phyloP scores from a whole-genome alignment of 1,140 invertebrate genomes.

The Monochamus saltuarius region DNA sequence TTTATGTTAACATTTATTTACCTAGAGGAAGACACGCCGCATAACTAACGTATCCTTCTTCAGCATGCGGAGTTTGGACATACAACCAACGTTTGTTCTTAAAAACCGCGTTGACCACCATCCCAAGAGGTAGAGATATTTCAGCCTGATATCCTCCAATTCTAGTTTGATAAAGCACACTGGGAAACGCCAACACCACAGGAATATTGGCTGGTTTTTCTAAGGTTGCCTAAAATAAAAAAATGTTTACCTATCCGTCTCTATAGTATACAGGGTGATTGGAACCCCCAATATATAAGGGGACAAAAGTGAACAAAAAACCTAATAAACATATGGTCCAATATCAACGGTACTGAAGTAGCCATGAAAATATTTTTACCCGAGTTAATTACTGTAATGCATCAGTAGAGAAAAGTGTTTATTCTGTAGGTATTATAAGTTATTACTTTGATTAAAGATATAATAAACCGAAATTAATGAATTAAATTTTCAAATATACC shows the following conservation, averaged over 20 bases:
- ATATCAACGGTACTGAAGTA: no score
- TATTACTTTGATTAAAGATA: no score
- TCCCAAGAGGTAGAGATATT: constrained; percentile 71
- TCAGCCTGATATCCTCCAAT: constrained; percentile 68
- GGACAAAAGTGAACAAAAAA: no score
- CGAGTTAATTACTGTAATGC: no score
- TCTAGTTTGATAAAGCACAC: constrained; percentile 72
- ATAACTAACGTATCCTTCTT: constrained; percentile 78
- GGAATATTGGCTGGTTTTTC: constrained; percentile 77
- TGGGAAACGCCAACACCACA: constrained; percentile 73
- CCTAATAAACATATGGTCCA: no score
- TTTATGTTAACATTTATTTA: constrained; percentile 47
- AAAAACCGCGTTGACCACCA: constrained; percentile 82
- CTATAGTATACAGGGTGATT: no score
- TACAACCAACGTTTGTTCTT: constrained; percentile 82
- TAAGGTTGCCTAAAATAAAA: constrained; percentile 62
- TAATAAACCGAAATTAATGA: no score
- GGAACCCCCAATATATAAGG: no score
- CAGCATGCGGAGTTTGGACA: constrained; percentile 75
- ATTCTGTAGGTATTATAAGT: no score
- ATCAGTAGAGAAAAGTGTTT: no score
- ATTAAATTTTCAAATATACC: no score
- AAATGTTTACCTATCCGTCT: background rate
- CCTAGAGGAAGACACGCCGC: constrained; percentile 73
- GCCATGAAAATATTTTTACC: no score